Evolutionary conservation across 1,140 invertebrate species (phyloP).

Genomic region (Matsumurasca onukii): DNA sequence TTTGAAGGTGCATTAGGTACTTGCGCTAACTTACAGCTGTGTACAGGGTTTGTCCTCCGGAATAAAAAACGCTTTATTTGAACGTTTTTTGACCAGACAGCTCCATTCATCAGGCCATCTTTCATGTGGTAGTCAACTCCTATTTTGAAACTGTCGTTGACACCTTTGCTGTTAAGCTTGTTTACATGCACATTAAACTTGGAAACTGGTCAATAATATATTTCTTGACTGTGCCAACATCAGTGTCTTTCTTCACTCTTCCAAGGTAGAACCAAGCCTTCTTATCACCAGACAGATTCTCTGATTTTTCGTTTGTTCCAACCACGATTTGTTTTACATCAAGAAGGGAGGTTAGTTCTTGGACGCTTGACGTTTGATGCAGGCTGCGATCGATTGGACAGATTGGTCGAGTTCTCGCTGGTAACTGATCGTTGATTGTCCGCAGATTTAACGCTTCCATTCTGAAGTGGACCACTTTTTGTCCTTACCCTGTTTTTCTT

Average conservation of each 20-base stretch:
- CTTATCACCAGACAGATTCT: too few relatives aligned
- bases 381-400: too few relatives aligned
- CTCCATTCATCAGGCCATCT: background rate
- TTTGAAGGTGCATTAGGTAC: background rate
- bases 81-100: background rate
- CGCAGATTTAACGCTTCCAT: too few relatives aligned
- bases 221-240: background rate
- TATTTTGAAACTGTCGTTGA: background rate
- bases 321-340: too few relatives aligned
- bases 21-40: background rate
- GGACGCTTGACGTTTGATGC: too few relatives aligned
- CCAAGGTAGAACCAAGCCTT: background rate
- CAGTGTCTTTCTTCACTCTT: background rate
- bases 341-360: too few relatives aligned
- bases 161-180: conserved; percentile 1
- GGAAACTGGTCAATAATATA: background rate
- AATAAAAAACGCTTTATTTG: background rate
- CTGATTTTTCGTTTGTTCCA: too few relatives aligned
- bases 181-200: background rate
- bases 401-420: too few relatives aligned
- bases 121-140: background rate
- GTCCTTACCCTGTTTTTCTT: too few relatives aligned
- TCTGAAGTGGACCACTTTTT: too few relatives aligned
- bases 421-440: too few relatives aligned
- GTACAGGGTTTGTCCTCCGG: background rate